Conservation (phyloP, 2,888 invertebrate genomes). For the Metallyticus violacea region DNA sequence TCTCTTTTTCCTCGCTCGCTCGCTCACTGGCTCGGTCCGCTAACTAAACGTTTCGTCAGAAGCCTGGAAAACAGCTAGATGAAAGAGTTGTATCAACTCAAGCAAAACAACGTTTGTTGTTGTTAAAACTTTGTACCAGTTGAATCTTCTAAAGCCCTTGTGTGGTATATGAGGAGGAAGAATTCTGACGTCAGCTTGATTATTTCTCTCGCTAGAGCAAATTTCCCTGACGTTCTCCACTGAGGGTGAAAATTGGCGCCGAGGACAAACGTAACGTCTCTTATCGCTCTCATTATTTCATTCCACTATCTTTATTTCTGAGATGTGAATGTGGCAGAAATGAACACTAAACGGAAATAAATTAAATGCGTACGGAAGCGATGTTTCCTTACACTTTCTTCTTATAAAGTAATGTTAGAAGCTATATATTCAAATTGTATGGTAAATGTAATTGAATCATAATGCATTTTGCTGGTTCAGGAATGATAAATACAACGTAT, state of each 20-base stretch:
- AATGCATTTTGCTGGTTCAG: too few relatives aligned
- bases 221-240: not conserved
- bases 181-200: not conserved
- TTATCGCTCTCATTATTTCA: not conserved
- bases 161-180: slow-evolving; percentile 2
- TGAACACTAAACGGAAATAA: too few relatives aligned
- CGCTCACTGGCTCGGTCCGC: not conserved
- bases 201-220: not conserved
- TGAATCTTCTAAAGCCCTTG: not conserved
- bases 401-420: too few relatives aligned
- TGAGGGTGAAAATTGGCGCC: not conserved
- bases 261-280: not conserved
- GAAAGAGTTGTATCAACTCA: slow-evolving; percentile 18
- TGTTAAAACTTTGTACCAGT: not conserved
- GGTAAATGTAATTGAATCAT: too few relatives aligned
- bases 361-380: too few relatives aligned
- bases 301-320: not conserved
- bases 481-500: too few relatives aligned
- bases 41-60: not conserved
- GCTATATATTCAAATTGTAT: too few relatives aligned
- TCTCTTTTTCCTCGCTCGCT: not conserved
- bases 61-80: slow-evolving; percentile 10
- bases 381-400: too few relatives aligned
- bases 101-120: slow-evolving; percentile 6
- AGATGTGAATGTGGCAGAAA: not conserved